Percentiles rank a stretch among this genome's conserved stretches.
phyloP scores from a whole-genome alignment of 2,797 vertebrate species.

The Pangasius djambal region DNA sequence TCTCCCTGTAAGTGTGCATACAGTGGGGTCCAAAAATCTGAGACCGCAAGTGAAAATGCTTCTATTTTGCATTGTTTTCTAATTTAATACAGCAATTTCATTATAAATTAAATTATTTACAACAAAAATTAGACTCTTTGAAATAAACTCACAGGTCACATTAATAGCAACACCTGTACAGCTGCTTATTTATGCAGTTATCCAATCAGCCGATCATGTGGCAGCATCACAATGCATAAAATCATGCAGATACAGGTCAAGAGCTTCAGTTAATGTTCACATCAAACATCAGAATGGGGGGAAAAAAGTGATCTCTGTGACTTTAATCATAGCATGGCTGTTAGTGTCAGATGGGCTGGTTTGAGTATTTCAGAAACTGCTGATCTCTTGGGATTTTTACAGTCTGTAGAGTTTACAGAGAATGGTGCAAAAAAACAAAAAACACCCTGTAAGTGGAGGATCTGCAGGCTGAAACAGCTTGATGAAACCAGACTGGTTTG shows the following conservation, averaged over 20 bases:
- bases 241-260: not conserved
- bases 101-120: not conserved
- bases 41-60: not conserved
- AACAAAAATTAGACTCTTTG: not conserved
- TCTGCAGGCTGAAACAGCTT: too few species aligned
- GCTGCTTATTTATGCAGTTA: not conserved
- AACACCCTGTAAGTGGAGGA: too few species aligned
- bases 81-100: not conserved
- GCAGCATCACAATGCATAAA: not conserved
- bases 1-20: not conserved
- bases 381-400: not conserved
- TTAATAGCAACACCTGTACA: constrained; percentile 1
- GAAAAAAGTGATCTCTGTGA: not conserved
- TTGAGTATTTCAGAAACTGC: not conserved
- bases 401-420: too few species aligned
- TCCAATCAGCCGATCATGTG: not conserved
- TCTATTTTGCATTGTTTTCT: not conserved
- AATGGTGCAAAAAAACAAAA: too few species aligned
- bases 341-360: not conserved
- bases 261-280: not conserved
- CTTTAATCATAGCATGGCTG: not conserved
- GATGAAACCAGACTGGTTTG: too few species aligned
- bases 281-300: not conserved
- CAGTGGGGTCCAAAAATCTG: not conserved
- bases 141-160: not conserved